Evolutionary conservation across 2,797 vertebrate species (phyloP), one percentile per base, ranked within the genome.

Genomic region (Cryptoblepharus egeriae): DNA sequence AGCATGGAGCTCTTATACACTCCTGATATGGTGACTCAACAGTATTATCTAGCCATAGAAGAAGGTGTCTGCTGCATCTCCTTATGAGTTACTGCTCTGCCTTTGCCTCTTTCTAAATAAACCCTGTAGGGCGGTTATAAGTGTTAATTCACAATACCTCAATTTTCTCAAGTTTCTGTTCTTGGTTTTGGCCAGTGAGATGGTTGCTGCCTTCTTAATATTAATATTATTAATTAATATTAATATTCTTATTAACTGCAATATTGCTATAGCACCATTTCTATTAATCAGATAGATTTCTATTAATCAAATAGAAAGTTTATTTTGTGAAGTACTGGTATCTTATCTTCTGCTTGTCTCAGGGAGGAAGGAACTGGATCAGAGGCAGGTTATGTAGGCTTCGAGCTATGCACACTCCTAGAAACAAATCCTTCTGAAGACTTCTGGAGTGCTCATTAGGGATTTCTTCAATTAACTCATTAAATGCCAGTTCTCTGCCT

Each of bases 1-100:
- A n/a, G n/a, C n/a, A n/a, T n/a, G 49, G 49, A 77, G 63, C 22
- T 0, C 26, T 24, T 28, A 24, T 32, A 35, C 7, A 1, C 12
- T 45, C 22, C n/a, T 13, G 5, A 15, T 49, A 65, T 6, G 22
- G 30, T 55, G n/a, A 73, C 4, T 5, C n/a, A 45, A 10, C 28
- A 63, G 28, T 63, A 76, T 32, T 18, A 52, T 39, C 12, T 18
- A 64, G 26, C 74, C 11, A 24, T 28, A 28, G n/a, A 52, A 24
- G n/a, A 28, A 3, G 28, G 32, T 67, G 30, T 49, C 63, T 55
- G 45, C 52, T 30, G 72, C 37, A 67, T 67, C 63, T 32, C 9
- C 58, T 13, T 20, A 74, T 68, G 72, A 81, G 24, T 72, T 49
- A 72, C 60, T 81, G 71, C 61, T n/a, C 42, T 55, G 45, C 20